Base-by-base conservation (phyloP, 2,888 invertebrate species). In the Drosophila buzzatii region DNA sequence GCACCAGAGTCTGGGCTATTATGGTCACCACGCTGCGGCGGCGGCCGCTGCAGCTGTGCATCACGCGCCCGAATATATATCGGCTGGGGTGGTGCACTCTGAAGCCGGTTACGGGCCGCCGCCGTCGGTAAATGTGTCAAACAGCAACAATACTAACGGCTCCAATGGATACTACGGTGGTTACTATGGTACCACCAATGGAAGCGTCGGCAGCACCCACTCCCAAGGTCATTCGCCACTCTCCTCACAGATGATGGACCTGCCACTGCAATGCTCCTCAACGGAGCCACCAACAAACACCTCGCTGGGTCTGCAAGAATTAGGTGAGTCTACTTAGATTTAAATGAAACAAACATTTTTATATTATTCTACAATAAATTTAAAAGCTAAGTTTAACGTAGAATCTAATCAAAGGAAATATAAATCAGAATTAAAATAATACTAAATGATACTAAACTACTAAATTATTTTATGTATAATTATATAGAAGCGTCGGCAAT, bases 261-360 rank as follows among this genome's bases (percentile, higher is more conserved):
- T 93, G 80, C 93, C 93, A 1, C 79, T 93, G 68, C 93, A 93
- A 76, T 93, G 93, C 78, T 89, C 92, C 39, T 91, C 91, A 18
- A 87, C 92, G 45, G 93, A 93, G 64, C 93, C 93, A 49, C 93
- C 93, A 55, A 91, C 93, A 39, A 93, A 93, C 65, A 93, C 93
- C 23, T 93, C 92, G 31, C 80, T 93, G 64, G 93, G 93, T 67
- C 87, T 93, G 68, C 93, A 93, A 85, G 93, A 93, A 87, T 81
- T 93, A 83, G 93, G 93, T 93, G 67, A 65, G 62, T 62, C 27
- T 3, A 3, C 7, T 42, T 18, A n/a, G 12, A 47, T 37, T 39
- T 20, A 6, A 14, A 8, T n/a, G 1, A 18, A 5, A 2, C 1
- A 14, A 14, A 14, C 1, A 7, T 10, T 51, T 39, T 16, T 10